Conservation (phyloP, 1,140 invertebrate genomes). For the Coptotermes formosanus region DNA sequence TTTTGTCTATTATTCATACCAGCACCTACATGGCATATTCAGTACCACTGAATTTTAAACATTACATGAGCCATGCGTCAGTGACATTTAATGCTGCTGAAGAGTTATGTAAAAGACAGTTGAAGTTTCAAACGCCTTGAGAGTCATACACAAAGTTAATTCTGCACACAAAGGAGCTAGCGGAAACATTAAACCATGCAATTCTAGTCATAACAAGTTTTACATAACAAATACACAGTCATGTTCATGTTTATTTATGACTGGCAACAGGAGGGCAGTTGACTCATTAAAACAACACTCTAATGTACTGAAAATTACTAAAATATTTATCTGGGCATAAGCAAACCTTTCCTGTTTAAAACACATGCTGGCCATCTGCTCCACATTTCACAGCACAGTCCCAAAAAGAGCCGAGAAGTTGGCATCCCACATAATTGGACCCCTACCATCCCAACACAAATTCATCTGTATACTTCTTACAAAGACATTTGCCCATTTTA, state of each 20-base stretch:
- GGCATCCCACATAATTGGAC: too few relatives aligned
- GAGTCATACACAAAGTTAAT: neutral
- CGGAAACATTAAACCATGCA: neutral
- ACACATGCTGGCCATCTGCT: neutral
- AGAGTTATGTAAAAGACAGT: neutral
- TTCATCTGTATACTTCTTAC: too few relatives aligned
- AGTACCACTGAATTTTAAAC: neutral
- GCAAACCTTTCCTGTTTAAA: neutral
- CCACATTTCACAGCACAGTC: too few relatives aligned
- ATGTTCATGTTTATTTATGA: neutral
- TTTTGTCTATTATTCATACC: neutral
- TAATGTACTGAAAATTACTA: neutral
- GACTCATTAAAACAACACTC: neutral
- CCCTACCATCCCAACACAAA: too few relatives aligned
- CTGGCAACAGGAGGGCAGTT: neutral
- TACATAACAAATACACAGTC: neutral
- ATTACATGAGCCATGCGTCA: neutral
- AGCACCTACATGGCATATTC: neutral
- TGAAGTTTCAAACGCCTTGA: neutral
- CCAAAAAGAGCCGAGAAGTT: too few relatives aligned
- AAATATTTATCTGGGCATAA: neutral
- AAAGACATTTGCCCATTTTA: neutral
- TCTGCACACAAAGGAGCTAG: neutral
- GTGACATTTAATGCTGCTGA: neutral
- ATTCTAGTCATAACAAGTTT: neutral